Base-by-base conservation (phyloP, 2,797 vertebrate species). In the Hypotaenidia okinawae region DNA sequence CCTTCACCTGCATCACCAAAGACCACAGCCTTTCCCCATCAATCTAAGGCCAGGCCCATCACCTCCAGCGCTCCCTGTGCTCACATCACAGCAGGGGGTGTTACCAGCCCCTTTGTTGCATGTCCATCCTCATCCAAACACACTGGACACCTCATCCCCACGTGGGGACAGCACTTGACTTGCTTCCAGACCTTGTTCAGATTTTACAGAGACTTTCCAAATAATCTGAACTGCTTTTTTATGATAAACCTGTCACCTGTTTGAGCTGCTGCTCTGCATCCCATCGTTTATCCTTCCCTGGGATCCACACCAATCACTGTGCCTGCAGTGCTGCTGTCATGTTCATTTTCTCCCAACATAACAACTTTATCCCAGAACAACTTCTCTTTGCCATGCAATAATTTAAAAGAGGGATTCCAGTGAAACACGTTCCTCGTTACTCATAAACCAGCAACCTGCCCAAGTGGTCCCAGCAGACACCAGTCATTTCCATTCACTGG, bases 251-350 rank as follows among this genome's bases (percentile, higher is more conserved):
- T 74, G 90, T 35, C 76, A 81, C 37, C 72, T 58, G 39, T 75
- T 61, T 80, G 83, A 82, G 69, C 49, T 94, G 79, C 85, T 94
- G 7, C 69, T 89, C 81, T 76, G 80, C 77, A 70, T 57, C 76
- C 85, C 51, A 45, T 76, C 59, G 28, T 90, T 87, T 57, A 55
- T 86, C 37, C 84, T 54, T 84, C 82, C 43, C 64, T 76, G 4
- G 1, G 32, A 57, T 70, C 23, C 82, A 61, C 5, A 64, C 52
- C 28, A 30, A 75, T 80, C 68, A 55, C 80, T 14, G 32, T 32
- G 45, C 67, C 37, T 28, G 27, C 57, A 35, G 57, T 41, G 10
- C 51, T 49, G 33, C 64, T 84, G 62, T 39, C 87, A 10, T 21
- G 23, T 18, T 77, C 58, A 4, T 13, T 89, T 91, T 69, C 61